phyloP scores from a whole-genome alignment of 2,888 invertebrate genomes.

The Harpalus rufipes region DNA sequence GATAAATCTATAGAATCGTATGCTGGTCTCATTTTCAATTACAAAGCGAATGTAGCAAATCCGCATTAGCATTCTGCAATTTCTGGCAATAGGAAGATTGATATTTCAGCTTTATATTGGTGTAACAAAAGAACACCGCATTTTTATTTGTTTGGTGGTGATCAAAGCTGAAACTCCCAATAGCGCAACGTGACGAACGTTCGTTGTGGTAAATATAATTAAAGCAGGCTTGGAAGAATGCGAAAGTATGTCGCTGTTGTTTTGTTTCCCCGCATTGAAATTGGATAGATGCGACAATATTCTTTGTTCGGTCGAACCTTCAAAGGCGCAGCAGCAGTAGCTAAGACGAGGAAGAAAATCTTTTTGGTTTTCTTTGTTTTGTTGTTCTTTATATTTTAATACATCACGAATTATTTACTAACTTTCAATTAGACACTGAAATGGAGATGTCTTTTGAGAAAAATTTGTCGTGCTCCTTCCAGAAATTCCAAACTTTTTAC shows the following conservation, averaged over 20 bases:
- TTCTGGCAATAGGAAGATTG: background rate
- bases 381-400: slow-evolving; percentile 19
- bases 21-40: too few relatives aligned
- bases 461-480: background rate
- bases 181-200: background rate
- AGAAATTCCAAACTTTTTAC: too few relatives aligned
- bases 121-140: slow-evolving; percentile 8
- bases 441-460: background rate
- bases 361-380: slow-evolving; percentile 13
- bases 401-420: slow-evolving; percentile 16
- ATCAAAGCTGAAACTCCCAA: slow-evolving; percentile 17
- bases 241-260: slow-evolving; percentile 37
- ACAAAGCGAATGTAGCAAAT: too few relatives aligned
- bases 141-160: slow-evolving; percentile 17
- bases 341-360: background rate
- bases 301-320: slow-evolving; percentile 23
- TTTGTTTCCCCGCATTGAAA: slow-evolving; percentile 33
- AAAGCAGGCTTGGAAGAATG: slow-evolving; percentile 33
- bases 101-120: slow-evolving; percentile 13
- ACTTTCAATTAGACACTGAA: slow-evolving; percentile 27
- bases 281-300: slow-evolving; percentile 47
- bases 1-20: too few relatives aligned
- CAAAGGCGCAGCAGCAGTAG: slow-evolving; percentile 1
- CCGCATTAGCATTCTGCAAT: too few relatives aligned
- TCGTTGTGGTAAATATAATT: slow-evolving; percentile 43